Evolutionary conservation across 2,888 invertebrate species (phyloP).

Genomic region (Tribolium freemani): DNA sequence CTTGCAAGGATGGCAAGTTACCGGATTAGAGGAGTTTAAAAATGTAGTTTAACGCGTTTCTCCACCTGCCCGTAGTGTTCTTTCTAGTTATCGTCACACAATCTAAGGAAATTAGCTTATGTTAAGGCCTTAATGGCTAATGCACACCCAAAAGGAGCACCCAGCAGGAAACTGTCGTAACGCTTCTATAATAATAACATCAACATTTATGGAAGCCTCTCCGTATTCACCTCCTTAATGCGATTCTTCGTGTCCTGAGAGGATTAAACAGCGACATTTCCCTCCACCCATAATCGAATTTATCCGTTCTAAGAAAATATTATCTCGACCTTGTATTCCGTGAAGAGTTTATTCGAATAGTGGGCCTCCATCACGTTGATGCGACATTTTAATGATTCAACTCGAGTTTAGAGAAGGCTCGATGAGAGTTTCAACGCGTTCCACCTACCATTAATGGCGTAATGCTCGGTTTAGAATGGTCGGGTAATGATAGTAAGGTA

Average conservation of each 20-base stretch:
- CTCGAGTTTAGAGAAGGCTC: conserved; percentile 9
- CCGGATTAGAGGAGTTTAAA: conserved; percentile 12
- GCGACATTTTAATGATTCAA: conserved; percentile 14
- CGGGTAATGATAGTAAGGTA: conserved; percentile 23
- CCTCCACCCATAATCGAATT: conserved; percentile 20
- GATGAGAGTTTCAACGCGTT: conserved; percentile 23
- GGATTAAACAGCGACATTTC: conserved; percentile 36
- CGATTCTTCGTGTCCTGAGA: conserved; percentile 29
- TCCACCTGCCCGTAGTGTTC: conserved; percentile 19
- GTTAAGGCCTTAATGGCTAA: conserved; percentile 42
- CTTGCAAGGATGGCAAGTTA: background rate
- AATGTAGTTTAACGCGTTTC: conserved; percentile 16
- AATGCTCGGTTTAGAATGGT: conserved; percentile 22
- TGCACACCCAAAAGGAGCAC: conserved; percentile 35
- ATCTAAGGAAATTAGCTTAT: conserved; percentile 46
- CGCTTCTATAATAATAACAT: conserved; percentile 46
- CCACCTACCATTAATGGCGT: conserved; percentile 9
- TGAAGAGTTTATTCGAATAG: conserved; percentile 4
- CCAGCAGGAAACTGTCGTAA: conserved; percentile 40
- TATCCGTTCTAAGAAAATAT: conserved; percentile 25
- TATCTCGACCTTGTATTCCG: conserved; percentile 12
- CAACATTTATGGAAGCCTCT: conserved; percentile 43
- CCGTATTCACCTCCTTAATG: conserved; percentile 40
- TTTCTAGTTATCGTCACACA: conserved; percentile 34
- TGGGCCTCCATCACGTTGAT: conserved; percentile 1